phyloP scores from a whole-genome alignment of 2,113 vertebrate genomes.

The Platichthys flesus region DNA sequence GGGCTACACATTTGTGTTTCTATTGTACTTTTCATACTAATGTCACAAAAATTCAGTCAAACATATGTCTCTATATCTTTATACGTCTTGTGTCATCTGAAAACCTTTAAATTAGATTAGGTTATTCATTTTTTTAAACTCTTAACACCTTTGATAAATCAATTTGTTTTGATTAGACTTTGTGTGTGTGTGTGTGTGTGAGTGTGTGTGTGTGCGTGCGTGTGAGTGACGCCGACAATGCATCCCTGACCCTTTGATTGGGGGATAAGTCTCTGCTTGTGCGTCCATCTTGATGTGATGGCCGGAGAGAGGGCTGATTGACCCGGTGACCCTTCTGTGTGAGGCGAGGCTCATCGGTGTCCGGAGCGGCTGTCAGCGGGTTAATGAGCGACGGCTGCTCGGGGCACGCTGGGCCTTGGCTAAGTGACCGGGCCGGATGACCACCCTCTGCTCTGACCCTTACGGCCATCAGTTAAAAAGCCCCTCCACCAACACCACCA shows the following conservation, averaged over 20 bases:
- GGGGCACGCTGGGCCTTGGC: constrained; percentile 86
- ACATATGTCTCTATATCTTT: constrained; percentile 24
- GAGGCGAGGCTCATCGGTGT: constrained; percentile 84
- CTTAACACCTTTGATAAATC: constrained; percentile 76
- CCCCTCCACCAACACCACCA: neutral
- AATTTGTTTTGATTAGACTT: constrained; percentile 68
- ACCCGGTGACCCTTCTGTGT: constrained; percentile 91
- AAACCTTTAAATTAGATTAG: constrained; percentile 55
- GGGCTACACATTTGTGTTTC: too few species aligned
- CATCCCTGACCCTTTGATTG: constrained; percentile 77
- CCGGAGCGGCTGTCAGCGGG: constrained; percentile 85
- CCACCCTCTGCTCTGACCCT: constrained; percentile 67
- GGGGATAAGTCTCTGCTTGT: constrained; percentile 86
- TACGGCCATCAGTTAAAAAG: constrained; percentile 67
- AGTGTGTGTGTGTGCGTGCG: constrained; percentile 29
- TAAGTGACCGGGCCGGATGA: constrained; percentile 86
- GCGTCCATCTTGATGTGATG: constrained; percentile 89
- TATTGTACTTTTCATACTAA: neutral
- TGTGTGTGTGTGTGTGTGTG: constrained; percentile 29
- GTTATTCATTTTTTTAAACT: neutral
- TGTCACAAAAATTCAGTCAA: neutral
- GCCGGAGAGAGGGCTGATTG: constrained; percentile 91
- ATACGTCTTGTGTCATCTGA: constrained; percentile 28
- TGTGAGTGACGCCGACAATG: constrained; percentile 39
- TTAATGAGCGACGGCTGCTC: constrained; percentile 96